Base-by-base conservation (phyloP, 2,113 vertebrate genomes). In the Panurus biarmicus region DNA sequence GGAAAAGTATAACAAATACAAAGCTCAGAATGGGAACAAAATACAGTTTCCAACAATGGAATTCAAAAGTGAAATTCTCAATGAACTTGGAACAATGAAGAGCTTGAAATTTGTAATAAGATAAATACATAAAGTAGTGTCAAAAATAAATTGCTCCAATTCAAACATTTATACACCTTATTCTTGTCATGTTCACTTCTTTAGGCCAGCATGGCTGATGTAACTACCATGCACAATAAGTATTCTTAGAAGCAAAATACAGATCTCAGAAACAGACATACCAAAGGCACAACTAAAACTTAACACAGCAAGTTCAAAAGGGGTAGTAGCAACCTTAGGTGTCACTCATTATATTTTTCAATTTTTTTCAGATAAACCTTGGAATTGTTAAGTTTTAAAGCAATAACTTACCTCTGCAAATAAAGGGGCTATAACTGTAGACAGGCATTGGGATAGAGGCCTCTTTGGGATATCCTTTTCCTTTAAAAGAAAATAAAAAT, bases 391-490 rank as follows among this genome's bases (percentile, higher is more conserved):
- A 8, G 9, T 35, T 89, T 56, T 33, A 71, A 85, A 85, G 56
- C 56, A 21, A 1, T 38, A 92, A 87, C 91, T 98, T 98, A 99
- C 99, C 98, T 99, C 99, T 74, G 97, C 97, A 98, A 99, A 99
- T 90, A 99, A 89, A 51, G 99, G 99, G 40, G 98, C 98, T 94
- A 99, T 99, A 96, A 99, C 98, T 54, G 99, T 98, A 42, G 99
- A 98, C 95, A 99, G 97, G 94, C 99, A 99, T 91, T 99, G 98
- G 67, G 99, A 99, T 66, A 98, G 97, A 96, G 98, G 98, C 96
- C 98, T 98, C 97, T 98, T 98, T 91, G 98, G 97, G 96, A 98
- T 97, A 91, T 98, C 98, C 94, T 98, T 98, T 82, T 97, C 96
- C 98, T 98, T 95, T 24, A 76, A 75, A 75, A 67, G 71, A 84